phyloP scores from a whole-genome alignment of 2,888 invertebrate species.

The Drosophila limbata region DNA sequence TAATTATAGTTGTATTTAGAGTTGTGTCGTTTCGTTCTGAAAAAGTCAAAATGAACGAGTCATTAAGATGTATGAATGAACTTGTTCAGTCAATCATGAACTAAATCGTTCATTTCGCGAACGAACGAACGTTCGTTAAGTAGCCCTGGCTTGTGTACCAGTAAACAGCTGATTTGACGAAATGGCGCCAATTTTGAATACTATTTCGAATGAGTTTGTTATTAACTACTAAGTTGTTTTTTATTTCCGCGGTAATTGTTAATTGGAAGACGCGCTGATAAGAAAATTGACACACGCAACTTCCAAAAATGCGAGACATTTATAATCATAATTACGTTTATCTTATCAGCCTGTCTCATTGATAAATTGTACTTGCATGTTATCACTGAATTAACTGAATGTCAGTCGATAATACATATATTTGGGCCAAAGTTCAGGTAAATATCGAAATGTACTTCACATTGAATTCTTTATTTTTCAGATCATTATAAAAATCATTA shows the following conservation, averaged over 20 bases:
- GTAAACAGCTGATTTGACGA: constrained; percentile 24
- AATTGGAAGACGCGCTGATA: constrained; percentile 42
- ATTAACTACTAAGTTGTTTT: not conserved
- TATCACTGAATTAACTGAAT: constrained; percentile 13
- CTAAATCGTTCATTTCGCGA: no score
- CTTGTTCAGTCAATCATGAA: no score
- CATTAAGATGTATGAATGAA: no score
- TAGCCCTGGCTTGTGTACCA: constrained; percentile 30
- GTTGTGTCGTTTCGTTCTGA: no score
- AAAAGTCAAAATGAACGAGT: no score
- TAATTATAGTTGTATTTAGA: constrained; percentile 47
- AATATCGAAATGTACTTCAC: not conserved
- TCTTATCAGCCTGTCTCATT: constrained; percentile 48
- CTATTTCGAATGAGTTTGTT: not conserved
- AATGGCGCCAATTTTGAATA: constrained; percentile 12
- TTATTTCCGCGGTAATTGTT: constrained; percentile 23
- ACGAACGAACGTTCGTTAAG: not conserved
- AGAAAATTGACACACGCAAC: constrained; percentile 11
- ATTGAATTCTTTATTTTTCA: constrained; percentile 38
- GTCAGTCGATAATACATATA: not conserved
- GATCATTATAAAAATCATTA: constrained; percentile 20
- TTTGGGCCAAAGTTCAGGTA: constrained; percentile 35
- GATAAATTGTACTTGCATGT: constrained; percentile 10
- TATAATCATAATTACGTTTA: constrained; percentile 27
- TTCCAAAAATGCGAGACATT: constrained; percentile 16